Base-by-base conservation (phyloP, 2,888 invertebrate species). In the Agonum fuliginosum region DNA sequence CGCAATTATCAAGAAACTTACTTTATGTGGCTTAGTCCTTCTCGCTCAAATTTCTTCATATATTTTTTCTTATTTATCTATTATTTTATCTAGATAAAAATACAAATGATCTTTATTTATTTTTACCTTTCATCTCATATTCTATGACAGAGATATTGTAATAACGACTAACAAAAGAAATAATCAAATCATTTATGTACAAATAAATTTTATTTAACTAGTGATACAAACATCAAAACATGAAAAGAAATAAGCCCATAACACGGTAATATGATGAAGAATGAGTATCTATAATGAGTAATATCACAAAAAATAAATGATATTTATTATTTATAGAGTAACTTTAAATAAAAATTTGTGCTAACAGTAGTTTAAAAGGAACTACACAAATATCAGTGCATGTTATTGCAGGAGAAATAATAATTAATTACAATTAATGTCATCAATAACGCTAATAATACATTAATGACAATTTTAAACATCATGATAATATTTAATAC, bases 301-400 rank as follows among this genome's bases (percentile, higher is more conserved):
- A 62, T 62, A 62, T 62, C 58, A 62, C 58, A 62, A 30, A 62
- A 30, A 20, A 54, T 54, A 54, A 62, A 30, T 62, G 30, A 62
- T 62, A 62, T 14, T 27, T 30, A 17, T 30, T 14, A 58, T 12
- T 12, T 46, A 17, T 6, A 46, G 17, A 27, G 3, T 5, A 30
- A 62, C 30, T 62, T 14, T 17, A 30, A 62, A 30, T 46, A 46
- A 17, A 46, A 10, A 17, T 46, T 14, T 12, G 58, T 62, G 58
- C 58, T 62, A 54, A 46, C 30, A 14, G 58, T 62, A 58, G 54
- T 58, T 30, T 30, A 5, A 30, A 58, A 24, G 22, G 24, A 58
- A 58, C 54, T 58, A 58, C 54, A 4, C 3, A 27, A 58, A 62
- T 17, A 62, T 27, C 17, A 62, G 58, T 62, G 58, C 51, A 22